Conservation (phyloP, 2,797 vertebrate species). For the Tympanoctomys barrerae region DNA sequence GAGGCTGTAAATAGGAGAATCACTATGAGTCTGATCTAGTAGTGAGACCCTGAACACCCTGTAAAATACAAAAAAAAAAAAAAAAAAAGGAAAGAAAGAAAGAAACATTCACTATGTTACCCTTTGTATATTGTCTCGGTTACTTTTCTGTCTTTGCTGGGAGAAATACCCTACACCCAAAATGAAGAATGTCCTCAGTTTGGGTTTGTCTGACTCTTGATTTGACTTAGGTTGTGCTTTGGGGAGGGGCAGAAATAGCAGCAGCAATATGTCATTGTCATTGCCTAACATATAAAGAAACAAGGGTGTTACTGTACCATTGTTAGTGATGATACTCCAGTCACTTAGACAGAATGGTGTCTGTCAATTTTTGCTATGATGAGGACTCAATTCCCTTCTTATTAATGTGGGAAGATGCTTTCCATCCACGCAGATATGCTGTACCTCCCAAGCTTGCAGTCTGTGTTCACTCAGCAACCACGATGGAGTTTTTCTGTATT, state of each 20-base stretch:
- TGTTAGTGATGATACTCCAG: background rate
- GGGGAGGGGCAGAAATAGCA: background rate
- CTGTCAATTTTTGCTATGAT: background rate
- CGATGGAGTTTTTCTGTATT: background rate
- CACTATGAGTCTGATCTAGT: too few relatives aligned
- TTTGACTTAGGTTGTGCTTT: background rate
- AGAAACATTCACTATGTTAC: background rate
- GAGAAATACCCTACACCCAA: too few relatives aligned
- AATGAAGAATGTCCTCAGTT: background rate
- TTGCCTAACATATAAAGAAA: background rate
- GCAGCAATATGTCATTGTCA: background rate
- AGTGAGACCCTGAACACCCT: too few relatives aligned
- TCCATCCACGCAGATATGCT: background rate
- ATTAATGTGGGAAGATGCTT: background rate
- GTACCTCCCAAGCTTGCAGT: background rate
- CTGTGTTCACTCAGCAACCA: background rate
- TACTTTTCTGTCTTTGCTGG: too few relatives aligned
- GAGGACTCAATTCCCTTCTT: background rate
- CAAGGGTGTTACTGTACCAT: background rate
- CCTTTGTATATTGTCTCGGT: background rate
- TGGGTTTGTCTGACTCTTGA: background rate
- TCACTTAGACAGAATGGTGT: background rate
- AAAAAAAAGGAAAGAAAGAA: too few relatives aligned
- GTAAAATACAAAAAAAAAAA: too few relatives aligned
- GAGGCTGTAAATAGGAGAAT: too few relatives aligned